Conservation (phyloP, 2,888 invertebrate genomes). For the Esperia sulphurella region DNA sequence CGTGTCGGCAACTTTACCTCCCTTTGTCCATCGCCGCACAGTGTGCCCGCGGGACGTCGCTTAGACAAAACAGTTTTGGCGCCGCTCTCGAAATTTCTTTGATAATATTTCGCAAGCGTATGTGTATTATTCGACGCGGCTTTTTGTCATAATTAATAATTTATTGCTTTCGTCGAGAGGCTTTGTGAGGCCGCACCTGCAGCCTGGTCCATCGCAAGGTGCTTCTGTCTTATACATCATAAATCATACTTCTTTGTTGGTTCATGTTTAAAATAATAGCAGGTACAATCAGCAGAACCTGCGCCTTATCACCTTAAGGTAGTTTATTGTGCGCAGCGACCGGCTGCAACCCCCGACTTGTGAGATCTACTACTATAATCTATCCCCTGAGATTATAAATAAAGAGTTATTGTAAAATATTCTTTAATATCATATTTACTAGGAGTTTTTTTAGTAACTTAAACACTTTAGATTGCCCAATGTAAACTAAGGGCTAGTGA, state of each 20-base stretch:
- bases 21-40: constrained; percentile 51
- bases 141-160: constrained; percentile 77
- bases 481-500: too few species aligned
- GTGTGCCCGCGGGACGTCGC: constrained; percentile 59
- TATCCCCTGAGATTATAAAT: too few species aligned
- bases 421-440: too few species aligned
- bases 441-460: too few species aligned
- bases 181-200: constrained; percentile 64
- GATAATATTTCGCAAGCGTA: constrained; percentile 47
- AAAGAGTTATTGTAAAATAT: too few species aligned
- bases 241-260: constrained; percentile 49
- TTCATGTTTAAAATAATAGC: too few species aligned
- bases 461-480: too few species aligned
- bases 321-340: too few species aligned
- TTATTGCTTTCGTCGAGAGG: constrained; percentile 65
- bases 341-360: too few species aligned
- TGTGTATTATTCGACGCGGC: constrained; percentile 49
- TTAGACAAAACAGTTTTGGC: constrained; percentile 73
- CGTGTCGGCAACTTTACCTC: constrained; percentile 54
- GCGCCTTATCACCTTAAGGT: too few species aligned
- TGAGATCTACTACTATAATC: too few species aligned
- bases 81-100: constrained; percentile 52
- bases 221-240: constrained; percentile 62
- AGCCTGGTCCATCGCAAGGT: constrained; percentile 45
- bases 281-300: too few species aligned